A percentile compares a stretch with the other conserved stretches of the same genome.
Conservation (phyloP, 2,888 invertebrate species). For the Dinocampus coccinellae region DNA sequence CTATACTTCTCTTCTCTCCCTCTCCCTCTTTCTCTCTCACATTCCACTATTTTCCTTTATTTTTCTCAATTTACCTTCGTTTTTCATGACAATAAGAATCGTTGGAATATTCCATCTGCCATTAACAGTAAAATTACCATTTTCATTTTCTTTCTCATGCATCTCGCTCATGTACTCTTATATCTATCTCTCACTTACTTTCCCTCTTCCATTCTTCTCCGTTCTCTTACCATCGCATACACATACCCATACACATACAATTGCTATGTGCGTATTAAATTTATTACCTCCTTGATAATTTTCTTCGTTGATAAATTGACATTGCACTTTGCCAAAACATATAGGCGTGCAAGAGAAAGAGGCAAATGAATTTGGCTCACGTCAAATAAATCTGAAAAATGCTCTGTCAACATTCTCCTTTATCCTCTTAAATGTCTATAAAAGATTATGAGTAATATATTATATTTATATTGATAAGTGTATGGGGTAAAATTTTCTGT, state of each 20-base stretch:
- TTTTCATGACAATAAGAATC: slow-evolving; percentile 5
- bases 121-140: slow-evolving; percentile 36
- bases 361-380: not conserved
- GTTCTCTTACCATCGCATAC: too few relatives aligned
- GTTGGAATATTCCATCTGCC: slow-evolving; percentile 30
- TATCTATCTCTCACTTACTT: not conserved
- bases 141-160: slow-evolving; percentile 23
- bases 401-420: not conserved
- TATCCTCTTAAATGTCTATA: not conserved
- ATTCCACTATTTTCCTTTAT: too few relatives aligned
- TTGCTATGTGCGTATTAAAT: not conserved
- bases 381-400: not conserved
- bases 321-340: slow-evolving; percentile 22
- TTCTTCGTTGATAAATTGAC: slow-evolving; percentile 23
- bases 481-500: not conserved
- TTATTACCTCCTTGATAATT: slow-evolving; percentile 21
- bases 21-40: not conserved
- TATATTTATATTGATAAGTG: not conserved
- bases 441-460: not conserved
- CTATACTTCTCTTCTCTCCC: not conserved
- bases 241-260: too few relatives aligned
- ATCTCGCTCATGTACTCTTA: not conserved
- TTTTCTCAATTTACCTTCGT: not conserved
- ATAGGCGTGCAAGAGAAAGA: not conserved
- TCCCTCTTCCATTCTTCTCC: not conserved